These are phyloP conservation scores for Anisognathus igniventris DNA, from an alignment of 2,797 vertebrate genomes.

Conservation along the genomic window DNA sequence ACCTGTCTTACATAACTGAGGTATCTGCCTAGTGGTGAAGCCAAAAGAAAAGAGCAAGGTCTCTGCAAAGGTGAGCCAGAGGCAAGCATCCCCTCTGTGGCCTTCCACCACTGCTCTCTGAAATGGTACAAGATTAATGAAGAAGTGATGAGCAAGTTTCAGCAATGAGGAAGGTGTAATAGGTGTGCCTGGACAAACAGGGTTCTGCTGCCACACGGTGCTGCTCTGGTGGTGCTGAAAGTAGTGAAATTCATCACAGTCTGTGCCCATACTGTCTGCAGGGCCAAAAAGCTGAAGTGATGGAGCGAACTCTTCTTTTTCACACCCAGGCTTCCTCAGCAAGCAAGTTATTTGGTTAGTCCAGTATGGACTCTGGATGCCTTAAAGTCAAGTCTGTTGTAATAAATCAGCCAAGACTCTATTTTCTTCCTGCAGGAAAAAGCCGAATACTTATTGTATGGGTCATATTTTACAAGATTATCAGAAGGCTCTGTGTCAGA, in stretches of 20 bases:
- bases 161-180: fast-evolving
- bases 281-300: neutral
- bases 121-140: neutral
- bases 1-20: neutral
- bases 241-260: neutral
- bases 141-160: neutral
- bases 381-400: neutral
- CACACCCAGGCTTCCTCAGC: neutral
- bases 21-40: neutral
- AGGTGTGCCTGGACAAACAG: neutral
- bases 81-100: neutral
- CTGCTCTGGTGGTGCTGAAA: neutral
- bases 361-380: neutral
- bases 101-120: neutral
- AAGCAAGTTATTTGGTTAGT: neutral
- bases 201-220: neutral
- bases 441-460: neutral
- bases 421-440: neutral
- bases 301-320: neutral
- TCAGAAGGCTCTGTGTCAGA: neutral
- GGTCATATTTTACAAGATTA: neutral
- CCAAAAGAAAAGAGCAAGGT: neutral
- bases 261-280: neutral
- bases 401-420: neutral
- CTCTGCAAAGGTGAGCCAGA: neutral